Evolutionary conservation across 2,888 invertebrate genomes (phyloP), one percentile per base, ranked within the genome.

Genomic region (Strigamia crassipes): DNA sequence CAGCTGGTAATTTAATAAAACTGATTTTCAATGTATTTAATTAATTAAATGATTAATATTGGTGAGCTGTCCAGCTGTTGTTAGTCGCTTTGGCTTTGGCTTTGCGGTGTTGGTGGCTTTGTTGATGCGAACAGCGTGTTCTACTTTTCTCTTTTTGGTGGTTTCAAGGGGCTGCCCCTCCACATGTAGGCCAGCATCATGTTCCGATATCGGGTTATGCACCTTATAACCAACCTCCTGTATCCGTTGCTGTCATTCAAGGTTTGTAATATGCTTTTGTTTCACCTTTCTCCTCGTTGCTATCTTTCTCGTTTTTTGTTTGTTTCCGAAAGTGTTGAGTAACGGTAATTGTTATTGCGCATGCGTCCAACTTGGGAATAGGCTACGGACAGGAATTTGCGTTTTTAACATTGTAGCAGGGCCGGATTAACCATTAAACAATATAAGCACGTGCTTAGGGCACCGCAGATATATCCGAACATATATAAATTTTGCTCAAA

Each of bases 201-300:
- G 15, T 13, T 73, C 73, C 31, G 27, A 31, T 10, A 31, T 15
- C 73, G 31, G 31, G 31, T 73, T 73, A 27, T 27, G 73, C 1
- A 73, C 73, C 73, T 73, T 73, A 73, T 73, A 13, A 13, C 23
- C 73, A 73, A 73, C 9, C 73, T 31, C 73, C 73, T n/a, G 13
- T 31, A 73, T 27, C 56, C 18, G 31, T 73, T 6, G 31, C 73
- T 1, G 73, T 73, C 12, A 73, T 73, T 5, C 31, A 23, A 73
- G 73, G 73, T 73, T 8, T 73, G 73, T 73, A 31, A 18, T 2
- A 5, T 56, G 21, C 18, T 46, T 46, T 46, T 12, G 9, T n/a
- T 56, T 38, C 27, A 27, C 13, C 51, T 4, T 15, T 15, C 51
- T 56, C 18, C 56, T 21, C 21, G n/a, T n/a, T n/a, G n/a, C n/a